Evolutionary conservation across 2,888 invertebrate genomes (phyloP), one percentile per base, ranked within the genome.

Genomic region (Cyclophora punctaria): DNA sequence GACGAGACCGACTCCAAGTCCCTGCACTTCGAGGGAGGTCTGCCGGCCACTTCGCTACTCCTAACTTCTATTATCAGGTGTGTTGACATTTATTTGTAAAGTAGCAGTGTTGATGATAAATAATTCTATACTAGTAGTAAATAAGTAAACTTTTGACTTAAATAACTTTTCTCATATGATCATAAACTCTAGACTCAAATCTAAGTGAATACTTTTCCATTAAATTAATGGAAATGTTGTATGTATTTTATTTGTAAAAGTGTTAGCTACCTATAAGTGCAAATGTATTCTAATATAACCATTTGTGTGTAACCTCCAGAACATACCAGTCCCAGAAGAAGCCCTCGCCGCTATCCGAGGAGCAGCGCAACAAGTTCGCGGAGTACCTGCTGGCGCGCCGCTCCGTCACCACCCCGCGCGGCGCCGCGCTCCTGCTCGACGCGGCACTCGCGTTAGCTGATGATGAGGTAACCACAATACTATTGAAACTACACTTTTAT

Each of bases 1-100:
- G 98, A 99, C 83, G 98, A 98, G 90, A 94, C 96, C 3, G 96
- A 98, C 82, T 94, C 95, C 6, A 92, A 92, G 67, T 93, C 94
- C 66, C 86, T 97, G 56, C 95, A 98, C 86, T 98, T 97, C 80
- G 98, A 98, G 78, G 96, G 96, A 37, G 96, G 96, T 5, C 88
- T 97, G 48, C 94, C 95, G 2, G 92, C 94, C 45, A 96, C 96
- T 0, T 91, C 92, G 0, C 71, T 91, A 37, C 67, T 93, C 37
- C 79, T 93, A 2, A 89, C 90, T 7, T 91, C 92, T 34, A 90
- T 90, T 1, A 74, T 87, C 37, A 82, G 85, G 89, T 89, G 53
- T 20, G 20, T 20, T 20, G 41, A 3, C 3, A n/a, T n/a, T n/a
- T n/a, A n/a, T 2, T 41, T 41, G 3, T 41, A 3, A 41, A 41